phyloP scores from a whole-genome alignment of 2,888 invertebrate genomes.

The Spisula subtruncata region DNA sequence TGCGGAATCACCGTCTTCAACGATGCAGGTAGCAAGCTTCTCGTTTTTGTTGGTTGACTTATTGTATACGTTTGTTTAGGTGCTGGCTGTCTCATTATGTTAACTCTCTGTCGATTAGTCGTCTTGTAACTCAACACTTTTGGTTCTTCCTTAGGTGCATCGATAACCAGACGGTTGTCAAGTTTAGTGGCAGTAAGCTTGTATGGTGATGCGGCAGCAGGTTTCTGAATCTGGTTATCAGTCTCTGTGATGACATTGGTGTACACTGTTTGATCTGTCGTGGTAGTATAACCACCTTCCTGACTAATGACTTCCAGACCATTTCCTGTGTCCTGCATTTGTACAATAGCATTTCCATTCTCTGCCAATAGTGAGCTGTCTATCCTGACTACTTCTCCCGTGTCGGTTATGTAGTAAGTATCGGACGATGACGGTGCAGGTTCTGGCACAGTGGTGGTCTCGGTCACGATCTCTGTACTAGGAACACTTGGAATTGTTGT shows the following conservation, averaged over 20 bases:
- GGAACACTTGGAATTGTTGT: neutral
- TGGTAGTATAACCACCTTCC: neutral
- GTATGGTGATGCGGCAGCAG: neutral
- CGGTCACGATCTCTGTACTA: neutral
- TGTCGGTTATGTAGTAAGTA: slow-evolving; percentile 53
- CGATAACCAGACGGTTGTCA: slow-evolving; percentile 25
- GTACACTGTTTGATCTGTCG: neutral
- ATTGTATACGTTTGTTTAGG: neutral
- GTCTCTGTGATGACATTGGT: slow-evolving; percentile 2
- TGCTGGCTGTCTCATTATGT: slow-evolving; percentile 41
- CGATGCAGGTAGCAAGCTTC: slow-evolving; percentile 16
- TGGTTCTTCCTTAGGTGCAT: slow-evolving; percentile 37
- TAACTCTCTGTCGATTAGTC: slow-evolving; percentile 38
- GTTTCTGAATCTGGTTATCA: neutral
- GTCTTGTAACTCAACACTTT: slow-evolving; percentile 51
- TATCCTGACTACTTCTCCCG: slow-evolving; percentile 51
- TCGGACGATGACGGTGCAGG: neutral
- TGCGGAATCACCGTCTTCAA: neutral
- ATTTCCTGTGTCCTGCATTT: slow-evolving; percentile 32
- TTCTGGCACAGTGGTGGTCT: neutral
- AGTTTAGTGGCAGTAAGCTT: slow-evolving; percentile 41
- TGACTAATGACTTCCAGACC: slow-evolving; percentile 25
- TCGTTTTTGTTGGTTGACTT: slow-evolving; percentile 5
- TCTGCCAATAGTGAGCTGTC: slow-evolving; percentile 34
- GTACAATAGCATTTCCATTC: slow-evolving; percentile 13